A percentile compares a stretch with the other conserved stretches of the same genome.
Evolutionary conservation across 2,888 invertebrate genomes (phyloP).

Genomic region (Antheraea yamamai): DNA sequence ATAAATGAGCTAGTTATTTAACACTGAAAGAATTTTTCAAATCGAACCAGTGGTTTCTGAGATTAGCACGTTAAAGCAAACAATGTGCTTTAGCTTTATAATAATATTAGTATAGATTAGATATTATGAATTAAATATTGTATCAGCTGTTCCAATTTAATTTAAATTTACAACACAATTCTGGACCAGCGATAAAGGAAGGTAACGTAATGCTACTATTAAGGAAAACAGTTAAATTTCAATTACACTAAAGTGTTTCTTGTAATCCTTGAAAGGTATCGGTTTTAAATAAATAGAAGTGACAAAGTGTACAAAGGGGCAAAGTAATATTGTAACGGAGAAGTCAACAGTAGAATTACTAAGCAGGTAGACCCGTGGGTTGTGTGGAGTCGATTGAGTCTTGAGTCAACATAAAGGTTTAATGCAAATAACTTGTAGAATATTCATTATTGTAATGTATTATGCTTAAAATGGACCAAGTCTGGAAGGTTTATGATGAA

Average conservation of each 20-base stretch:
- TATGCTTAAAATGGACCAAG: neutral
- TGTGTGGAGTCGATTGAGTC: neutral
- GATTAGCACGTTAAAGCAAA: too few species aligned
- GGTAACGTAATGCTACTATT: neutral
- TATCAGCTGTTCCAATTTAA: neutral
- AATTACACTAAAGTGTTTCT: neutral
- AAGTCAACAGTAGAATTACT: neutral
- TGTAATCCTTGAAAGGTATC: neutral
- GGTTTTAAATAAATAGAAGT: neutral
- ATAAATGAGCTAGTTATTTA: too few species aligned
- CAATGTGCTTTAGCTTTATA: too few species aligned
- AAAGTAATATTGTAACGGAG: constrained; percentile 1
- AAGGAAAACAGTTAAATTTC: neutral
- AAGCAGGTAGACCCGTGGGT: neutral
- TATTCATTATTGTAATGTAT: neutral
- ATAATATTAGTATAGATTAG: too few species aligned
- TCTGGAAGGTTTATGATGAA: neutral
- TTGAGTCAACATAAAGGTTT: neutral
- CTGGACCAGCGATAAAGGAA: neutral
- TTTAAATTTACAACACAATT: neutral
- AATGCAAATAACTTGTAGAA: neutral
- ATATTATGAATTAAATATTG: neutral
- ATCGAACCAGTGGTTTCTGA: too few species aligned
- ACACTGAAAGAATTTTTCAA: too few species aligned
- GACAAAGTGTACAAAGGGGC: constrained; percentile 7